A percentile compares a stretch with the other conserved stretches of the same genome.
phyloP scores from a whole-genome alignment of 2,888 invertebrate genomes.

The Eurytoma adleriae region DNA sequence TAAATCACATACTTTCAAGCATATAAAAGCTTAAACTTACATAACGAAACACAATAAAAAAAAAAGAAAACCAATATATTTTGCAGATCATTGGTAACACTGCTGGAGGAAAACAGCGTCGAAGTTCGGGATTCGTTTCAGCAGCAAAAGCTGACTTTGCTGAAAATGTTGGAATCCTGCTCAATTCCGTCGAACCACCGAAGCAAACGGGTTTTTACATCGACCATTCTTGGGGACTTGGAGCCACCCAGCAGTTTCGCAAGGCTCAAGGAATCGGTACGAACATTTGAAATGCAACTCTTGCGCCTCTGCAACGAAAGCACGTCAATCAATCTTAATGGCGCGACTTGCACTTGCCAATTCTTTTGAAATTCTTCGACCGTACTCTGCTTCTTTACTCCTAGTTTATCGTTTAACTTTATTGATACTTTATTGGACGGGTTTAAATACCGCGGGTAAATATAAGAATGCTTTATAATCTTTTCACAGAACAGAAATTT shows the following conservation, averaged over 20 bases:
- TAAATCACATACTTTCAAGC: no score
- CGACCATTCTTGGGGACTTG: conserved; percentile 38
- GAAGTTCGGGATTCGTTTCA: neutral
- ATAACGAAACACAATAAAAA: no score
- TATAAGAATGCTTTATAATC: no score
- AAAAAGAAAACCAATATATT: neutral
- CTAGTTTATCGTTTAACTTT: no score
- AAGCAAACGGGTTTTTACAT: conserved; percentile 36
- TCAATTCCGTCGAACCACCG: conserved; percentile 5
- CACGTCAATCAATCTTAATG: neutral
- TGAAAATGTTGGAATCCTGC: conserved; percentile 47
- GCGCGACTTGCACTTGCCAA: no score
- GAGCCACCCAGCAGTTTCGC: conserved; percentile 1
- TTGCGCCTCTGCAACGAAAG: neutral
- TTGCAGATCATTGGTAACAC: conserved; percentile 22
- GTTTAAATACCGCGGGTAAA: no score
- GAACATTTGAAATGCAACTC: neutral
- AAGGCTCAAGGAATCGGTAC: conserved; percentile 16
- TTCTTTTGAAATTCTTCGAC: no score
- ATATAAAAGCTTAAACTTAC: no score
- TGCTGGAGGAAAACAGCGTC: conserved; percentile 26
- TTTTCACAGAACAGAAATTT: no score
- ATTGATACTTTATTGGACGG: no score
- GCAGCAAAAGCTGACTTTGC: conserved; percentile 2
- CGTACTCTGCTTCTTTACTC: no score